phyloP scores from a whole-genome alignment of 2,888 invertebrate genomes.

The Gasteruption jaculator region DNA sequence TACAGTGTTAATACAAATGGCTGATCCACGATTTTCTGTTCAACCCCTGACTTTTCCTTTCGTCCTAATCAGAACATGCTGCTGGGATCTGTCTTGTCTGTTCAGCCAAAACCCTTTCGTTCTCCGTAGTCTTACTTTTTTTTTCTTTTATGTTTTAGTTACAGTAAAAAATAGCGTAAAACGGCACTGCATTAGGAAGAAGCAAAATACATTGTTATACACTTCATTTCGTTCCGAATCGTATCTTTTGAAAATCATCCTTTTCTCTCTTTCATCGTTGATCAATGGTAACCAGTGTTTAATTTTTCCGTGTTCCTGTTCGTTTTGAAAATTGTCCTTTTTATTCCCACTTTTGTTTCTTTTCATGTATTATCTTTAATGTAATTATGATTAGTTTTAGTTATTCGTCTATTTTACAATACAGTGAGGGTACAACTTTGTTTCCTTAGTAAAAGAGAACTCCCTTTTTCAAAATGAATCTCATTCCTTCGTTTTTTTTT shows the following conservation, averaged over 20 bases:
- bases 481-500: no score
- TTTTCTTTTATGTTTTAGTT: constrained; percentile 30
- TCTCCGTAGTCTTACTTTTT: constrained; percentile 11
- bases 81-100: constrained; percentile 32
- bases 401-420: constrained; percentile 30
- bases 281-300: constrained; percentile 45
- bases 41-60: constrained; percentile 25
- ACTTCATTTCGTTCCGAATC: constrained; percentile 45
- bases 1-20: constrained; percentile 26
- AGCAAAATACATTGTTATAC: constrained; percentile 50
- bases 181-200: constrained; percentile 53
- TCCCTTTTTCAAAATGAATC: no score
- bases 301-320: constrained; percentile 3
- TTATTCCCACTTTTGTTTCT: constrained; percentile 12
- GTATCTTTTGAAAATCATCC: constrained; percentile 11
- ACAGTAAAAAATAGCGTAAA: constrained; percentile 52
- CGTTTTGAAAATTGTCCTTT: no score
- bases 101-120: constrained; percentile 30
- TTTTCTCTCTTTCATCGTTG: constrained; percentile 37
- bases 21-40: no score
- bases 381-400: constrained; percentile 30
- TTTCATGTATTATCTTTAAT: constrained; percentile 21
- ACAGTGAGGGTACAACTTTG: no score
- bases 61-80: constrained; percentile 32
- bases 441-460: no score